A percentile compares a stretch with the other conserved stretches of the same genome.
phyloP scores from a whole-genome alignment of 2,888 invertebrate species.

The Parnassius orleans region DNA sequence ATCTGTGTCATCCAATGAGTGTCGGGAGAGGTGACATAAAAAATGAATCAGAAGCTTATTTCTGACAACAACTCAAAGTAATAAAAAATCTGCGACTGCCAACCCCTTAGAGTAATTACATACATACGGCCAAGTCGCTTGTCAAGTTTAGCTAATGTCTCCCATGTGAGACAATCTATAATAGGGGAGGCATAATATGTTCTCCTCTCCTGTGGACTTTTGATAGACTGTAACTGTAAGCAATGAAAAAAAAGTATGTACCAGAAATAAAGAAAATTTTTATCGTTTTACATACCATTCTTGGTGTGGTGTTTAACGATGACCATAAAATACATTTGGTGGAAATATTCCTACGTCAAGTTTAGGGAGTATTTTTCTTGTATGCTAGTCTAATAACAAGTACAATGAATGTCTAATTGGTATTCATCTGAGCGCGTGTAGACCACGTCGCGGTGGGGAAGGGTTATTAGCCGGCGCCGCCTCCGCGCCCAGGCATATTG shows the following conservation, averaged over 20 bases:
- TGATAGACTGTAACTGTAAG: no score
- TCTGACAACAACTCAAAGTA: no score
- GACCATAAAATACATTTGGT: conserved; percentile 24
- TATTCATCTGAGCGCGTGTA: conserved; percentile 79
- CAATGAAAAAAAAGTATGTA: not conserved
- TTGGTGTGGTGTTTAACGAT: conserved; percentile 4
- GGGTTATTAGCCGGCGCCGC: conserved; percentile 80
- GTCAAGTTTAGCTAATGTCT: no score
- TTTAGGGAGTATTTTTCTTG: conserved; percentile 38
- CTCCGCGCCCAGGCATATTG: conserved; percentile 79
- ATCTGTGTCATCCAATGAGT: no score
- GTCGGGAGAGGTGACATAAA: no score
- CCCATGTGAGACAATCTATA: no score
- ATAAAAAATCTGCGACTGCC: no score
- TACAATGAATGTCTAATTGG: conserved; percentile 74
- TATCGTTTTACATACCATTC: not conserved
- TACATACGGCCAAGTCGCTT: no score
- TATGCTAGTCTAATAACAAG: conserved; percentile 41
- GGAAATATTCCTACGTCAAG: conserved; percentile 38
- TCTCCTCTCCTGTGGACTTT: no score
- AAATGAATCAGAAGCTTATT: no score
- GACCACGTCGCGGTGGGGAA: conserved; percentile 79
- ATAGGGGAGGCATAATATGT: no score
- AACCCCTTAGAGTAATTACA: no score
- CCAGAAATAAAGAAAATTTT: conserved; percentile 5